phyloP scores from a whole-genome alignment of 2,888 invertebrate species.

The Beris chalybata region DNA sequence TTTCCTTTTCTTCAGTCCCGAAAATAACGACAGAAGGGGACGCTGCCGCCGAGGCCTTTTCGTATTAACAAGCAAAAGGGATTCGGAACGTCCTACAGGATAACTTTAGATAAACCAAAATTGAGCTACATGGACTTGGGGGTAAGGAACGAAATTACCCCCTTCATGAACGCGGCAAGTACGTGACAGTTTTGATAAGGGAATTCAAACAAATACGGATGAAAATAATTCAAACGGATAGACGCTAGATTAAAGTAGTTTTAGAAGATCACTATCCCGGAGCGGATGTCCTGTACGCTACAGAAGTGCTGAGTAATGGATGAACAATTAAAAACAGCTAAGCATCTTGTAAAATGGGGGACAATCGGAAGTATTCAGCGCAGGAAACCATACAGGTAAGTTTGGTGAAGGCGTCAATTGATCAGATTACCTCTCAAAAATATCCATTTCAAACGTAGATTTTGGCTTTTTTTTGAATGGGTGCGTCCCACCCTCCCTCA shows the following conservation, averaged over 20 bases:
- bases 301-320: conserved; percentile 34
- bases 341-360: conserved; percentile 33
- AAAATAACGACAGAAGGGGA: conserved; percentile 1
- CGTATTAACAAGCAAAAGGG: conserved; percentile 26
- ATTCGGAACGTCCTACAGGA: conserved; percentile 8
- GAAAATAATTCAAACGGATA: background rate
- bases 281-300: background rate
- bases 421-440: background rate
- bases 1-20: conserved; percentile 36
- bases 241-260: too few species aligned
- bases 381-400: conserved; percentile 58
- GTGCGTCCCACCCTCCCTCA: background rate
- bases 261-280: too few species aligned
- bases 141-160: conserved; percentile 14
- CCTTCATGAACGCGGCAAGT: conserved; percentile 22
- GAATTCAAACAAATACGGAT: conserved; percentile 12
- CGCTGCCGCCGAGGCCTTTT: background rate
- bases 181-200: conserved; percentile 39
- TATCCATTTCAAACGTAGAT: background rate
- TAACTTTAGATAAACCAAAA: conserved; percentile 13
- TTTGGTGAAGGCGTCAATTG: conserved; percentile 29
- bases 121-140: background rate
- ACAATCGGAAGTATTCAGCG: conserved; percentile 56
- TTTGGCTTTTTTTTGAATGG: conserved; percentile 2
- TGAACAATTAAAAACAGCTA: conserved; percentile 16